Evolutionary conservation across 2,113 vertebrate genomes (phyloP).

Genomic region (Rhinichthys klamathensis): DNA sequence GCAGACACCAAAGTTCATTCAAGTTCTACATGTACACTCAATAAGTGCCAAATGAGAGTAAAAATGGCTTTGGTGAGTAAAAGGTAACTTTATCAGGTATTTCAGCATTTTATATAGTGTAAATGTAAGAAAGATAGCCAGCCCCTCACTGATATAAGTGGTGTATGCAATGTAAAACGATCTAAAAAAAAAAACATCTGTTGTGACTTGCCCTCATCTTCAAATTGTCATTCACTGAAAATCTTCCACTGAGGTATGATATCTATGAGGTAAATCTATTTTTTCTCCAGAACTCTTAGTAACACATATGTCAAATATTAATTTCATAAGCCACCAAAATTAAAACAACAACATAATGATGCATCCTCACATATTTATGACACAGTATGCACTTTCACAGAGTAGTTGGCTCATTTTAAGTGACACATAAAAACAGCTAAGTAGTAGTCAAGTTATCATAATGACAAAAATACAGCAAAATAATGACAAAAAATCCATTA

Average conservation of each 20-base stretch:
- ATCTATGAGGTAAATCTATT: background rate
- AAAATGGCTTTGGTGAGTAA: background rate
- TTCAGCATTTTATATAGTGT: background rate
- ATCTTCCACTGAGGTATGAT: background rate
- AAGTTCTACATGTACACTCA: background rate
- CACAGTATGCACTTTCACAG: background rate
- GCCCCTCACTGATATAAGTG: background rate
- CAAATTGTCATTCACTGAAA: background rate
- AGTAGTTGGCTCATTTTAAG: background rate
- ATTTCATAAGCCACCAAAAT: background rate
- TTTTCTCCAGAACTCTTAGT: background rate
- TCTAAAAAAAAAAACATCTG: background rate
- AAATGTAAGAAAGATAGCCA: no score
- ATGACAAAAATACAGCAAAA: background rate
- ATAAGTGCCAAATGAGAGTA: background rate
- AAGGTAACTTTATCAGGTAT: no score
- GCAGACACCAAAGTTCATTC: background rate
- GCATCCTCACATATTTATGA: background rate
- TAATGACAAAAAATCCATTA: background rate
- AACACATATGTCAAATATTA: background rate
- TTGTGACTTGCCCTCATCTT: background rate
- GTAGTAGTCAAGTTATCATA: background rate
- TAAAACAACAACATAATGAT: background rate
- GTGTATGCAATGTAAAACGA: background rate
- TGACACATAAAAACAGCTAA: background rate